Base-by-base conservation (phyloP, 2,797 vertebrate species). In the Thalassophryne amazonica region DNA sequence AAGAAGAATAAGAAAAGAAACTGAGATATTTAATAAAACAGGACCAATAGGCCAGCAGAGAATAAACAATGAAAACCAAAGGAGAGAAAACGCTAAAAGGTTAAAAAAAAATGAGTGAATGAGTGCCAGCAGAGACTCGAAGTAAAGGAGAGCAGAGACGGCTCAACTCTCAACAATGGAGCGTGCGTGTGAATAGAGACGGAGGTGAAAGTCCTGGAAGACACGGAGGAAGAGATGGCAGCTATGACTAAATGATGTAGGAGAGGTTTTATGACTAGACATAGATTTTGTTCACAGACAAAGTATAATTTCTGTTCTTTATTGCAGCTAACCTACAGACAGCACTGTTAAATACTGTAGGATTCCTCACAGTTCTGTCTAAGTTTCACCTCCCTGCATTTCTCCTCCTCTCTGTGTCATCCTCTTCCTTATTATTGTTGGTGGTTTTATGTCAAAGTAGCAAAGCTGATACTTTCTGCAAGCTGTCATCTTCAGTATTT, bases 211-310 rank as follows among this genome's bases (percentile, higher is more conserved):
- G 36, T 67, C 67, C 38, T 32, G 13, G 18, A 56, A 33, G 51
- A 18, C 24, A 24, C 4, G 42, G 55, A 75, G 33, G 45, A 64
- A 35, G 30, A 66, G 46, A 60, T 56, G 38, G 61, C 34, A 24
- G 2, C 39, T 28, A 81, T 83, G 46, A 85, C 87, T 81, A 76
- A 85, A 64, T 73, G 6, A 87, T 84, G 6, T 55, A 46, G 40
- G 13, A 34, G 29, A 53, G 60, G 35, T 23, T 46, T 25, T 3
- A 25, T 25, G 22, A 45, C 24, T 21, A 29, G 32, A 56, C 22
- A 35, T 4, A 10, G 9, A 60, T 34, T 40, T 42, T 28, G 5
- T 22, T 45, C 21, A 20, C 13, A 50, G 25, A 55, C 49, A 34
- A 53, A 69, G 37, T 45, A 32, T 24, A 50, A 25, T 43, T 46